These are phyloP conservation scores for Sinodicranocentrus sp. DNA, from an alignment of 2,888 invertebrate species.

Conservation along the genomic window DNA sequence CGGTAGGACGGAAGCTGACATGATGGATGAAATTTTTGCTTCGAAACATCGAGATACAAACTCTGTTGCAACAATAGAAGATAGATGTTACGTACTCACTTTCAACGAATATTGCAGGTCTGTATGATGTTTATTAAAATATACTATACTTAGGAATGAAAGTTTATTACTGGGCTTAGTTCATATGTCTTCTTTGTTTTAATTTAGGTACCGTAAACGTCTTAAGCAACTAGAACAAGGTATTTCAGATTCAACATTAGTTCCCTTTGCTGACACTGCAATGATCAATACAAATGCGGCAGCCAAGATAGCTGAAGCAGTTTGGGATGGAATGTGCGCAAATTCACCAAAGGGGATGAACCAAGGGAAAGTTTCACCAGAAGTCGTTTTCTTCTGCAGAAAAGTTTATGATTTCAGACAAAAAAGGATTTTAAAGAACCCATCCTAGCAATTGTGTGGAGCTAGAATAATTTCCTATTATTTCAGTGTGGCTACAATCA, in stretches of 20 bases:
- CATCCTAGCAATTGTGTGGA: slow-evolving; percentile 76
- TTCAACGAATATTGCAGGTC: slow-evolving; percentile 98
- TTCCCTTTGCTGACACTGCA: slow-evolving; percentile 81
- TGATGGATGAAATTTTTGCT: slow-evolving; percentile 95
- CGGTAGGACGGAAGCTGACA: slow-evolving; percentile 88
- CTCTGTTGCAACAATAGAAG: slow-evolving; percentile 98
- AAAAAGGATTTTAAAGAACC: slow-evolving; percentile 84
- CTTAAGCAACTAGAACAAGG: slow-evolving; percentile 89
- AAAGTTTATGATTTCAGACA: slow-evolving; percentile 96
- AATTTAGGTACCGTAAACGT: slow-evolving; percentile 89
- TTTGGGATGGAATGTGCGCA: slow-evolving; percentile 71
- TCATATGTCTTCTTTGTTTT: slow-evolving; percentile 22
- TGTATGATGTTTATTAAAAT: slow-evolving; percentile 56
- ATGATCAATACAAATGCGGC: slow-evolving; percentile 72
- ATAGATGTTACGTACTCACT: slow-evolving; percentile 97
- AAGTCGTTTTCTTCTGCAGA: slow-evolving; percentile 95
- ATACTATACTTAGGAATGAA: neutral
- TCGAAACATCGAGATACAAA: slow-evolving; percentile 96
- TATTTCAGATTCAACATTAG: slow-evolving; percentile 85
- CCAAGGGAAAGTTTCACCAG: slow-evolving; percentile 85
- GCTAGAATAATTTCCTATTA: no score
- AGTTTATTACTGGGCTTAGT: neutral
- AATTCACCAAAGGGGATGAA: slow-evolving; percentile 78
- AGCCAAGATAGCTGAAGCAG: slow-evolving; percentile 73
- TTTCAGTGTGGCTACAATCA: no score